Evolutionary conservation across 2,888 invertebrate genomes (phyloP).

Genomic region (Myopa tessellatipennis): DNA sequence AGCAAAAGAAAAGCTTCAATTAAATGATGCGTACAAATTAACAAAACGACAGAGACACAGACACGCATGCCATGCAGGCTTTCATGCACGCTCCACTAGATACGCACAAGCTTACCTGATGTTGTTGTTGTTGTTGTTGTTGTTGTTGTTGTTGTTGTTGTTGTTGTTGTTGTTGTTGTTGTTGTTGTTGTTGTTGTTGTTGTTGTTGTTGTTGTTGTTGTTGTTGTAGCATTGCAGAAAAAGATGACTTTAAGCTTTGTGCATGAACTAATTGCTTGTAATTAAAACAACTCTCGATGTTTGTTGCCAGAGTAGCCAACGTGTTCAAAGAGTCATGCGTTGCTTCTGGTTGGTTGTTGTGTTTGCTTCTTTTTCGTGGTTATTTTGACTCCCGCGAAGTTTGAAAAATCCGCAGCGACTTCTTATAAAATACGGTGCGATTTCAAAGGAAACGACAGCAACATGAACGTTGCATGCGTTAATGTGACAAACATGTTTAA

Average conservation of each 20-base stretch:
- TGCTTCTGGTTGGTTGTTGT: neutral
- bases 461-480: conserved; percentile 8
- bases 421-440: neutral
- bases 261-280: conserved; percentile 26
- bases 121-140: neutral
- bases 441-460: conserved; percentile 6
- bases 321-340: neutral
- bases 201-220: neutral
- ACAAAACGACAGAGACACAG: neutral
- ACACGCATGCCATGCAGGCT: neutral
- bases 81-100: neutral
- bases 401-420: neutral
- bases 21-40: neutral
- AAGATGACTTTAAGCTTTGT: neutral
- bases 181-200: neutral
- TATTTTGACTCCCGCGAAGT: neutral
- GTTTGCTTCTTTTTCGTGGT: neutral
- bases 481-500: conserved; percentile 7
- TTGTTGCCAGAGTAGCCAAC: neutral
- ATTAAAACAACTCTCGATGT: conserved; percentile 15
- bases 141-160: neutral
- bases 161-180: neutral
- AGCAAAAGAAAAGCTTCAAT: neutral
- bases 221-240: neutral
- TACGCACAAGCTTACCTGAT: neutral